Evolutionary conservation across 2,797 vertebrate species (phyloP).

Genomic region (Meda fulgida): DNA sequence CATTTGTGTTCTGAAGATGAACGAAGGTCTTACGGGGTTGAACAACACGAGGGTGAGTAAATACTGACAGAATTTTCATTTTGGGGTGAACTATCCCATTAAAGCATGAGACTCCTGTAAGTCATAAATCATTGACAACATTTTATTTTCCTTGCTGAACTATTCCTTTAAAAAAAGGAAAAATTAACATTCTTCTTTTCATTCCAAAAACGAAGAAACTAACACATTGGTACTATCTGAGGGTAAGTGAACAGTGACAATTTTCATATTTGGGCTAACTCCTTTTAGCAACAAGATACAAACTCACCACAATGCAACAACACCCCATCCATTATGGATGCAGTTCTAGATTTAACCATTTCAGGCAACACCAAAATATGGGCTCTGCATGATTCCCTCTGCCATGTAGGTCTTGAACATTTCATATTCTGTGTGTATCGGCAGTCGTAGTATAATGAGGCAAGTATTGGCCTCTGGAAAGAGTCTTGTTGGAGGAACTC

Average conservation of each 20-base stretch:
- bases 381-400: constrained; percentile 27
- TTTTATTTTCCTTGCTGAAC: too few relatives aligned
- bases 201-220: neutral
- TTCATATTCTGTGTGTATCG: constrained; percentile 21
- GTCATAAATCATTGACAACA: neutral
- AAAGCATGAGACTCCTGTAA: neutral
- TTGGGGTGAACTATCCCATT: too few relatives aligned
- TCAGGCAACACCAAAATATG: constrained; percentile 17
- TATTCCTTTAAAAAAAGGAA: too few relatives aligned
- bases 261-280: neutral
- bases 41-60: too few relatives aligned
- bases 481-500: constrained; percentile 27
- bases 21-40: too few relatives aligned
- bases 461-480: constrained; percentile 44
- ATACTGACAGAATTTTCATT: too few relatives aligned
- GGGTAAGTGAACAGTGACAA: neutral
- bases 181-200: too few relatives aligned
- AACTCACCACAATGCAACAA: neutral
- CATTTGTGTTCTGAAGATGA: too few relatives aligned
- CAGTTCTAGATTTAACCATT: neutral
- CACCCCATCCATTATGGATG: neutral
- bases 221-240: too few relatives aligned
- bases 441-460: constrained; percentile 20
- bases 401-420: constrained; percentile 8
- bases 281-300: neutral